phyloP scores from a whole-genome alignment of 2,797 vertebrate genomes.

The Psittacula derbiana region DNA sequence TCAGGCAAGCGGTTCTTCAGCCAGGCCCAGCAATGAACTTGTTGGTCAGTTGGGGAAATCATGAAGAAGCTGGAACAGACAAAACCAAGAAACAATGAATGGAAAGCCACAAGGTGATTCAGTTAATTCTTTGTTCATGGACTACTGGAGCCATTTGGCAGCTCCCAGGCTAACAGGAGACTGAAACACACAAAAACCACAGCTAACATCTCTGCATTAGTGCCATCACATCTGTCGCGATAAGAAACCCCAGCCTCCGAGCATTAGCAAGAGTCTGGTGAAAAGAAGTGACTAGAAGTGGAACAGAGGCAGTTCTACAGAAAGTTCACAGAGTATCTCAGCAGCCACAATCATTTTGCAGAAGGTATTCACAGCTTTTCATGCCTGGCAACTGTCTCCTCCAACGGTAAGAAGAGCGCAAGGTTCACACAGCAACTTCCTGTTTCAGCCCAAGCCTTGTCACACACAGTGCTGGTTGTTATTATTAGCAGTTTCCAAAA shows the following conservation, averaged over 20 bases:
- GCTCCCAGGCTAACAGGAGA: not conserved
- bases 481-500: not conserved
- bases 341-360: not conserved
- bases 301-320: not conserved
- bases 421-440: not conserved
- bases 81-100: not conserved
- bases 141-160: not conserved
- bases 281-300: not conserved
- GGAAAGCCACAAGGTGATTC: not conserved
- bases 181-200: not conserved
- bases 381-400: not conserved
- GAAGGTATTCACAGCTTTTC: not conserved
- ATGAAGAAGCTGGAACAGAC: conserved; percentile 89
- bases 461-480: not conserved
- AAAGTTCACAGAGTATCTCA: not conserved
- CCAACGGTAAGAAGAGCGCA: not conserved
- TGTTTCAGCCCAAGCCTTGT: not conserved
- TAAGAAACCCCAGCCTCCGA: not conserved
- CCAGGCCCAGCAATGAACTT: conserved; percentile 98
- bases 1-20: conserved; percentile 90
- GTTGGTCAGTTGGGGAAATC: conserved; percentile 96
- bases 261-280: not conserved
- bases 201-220: not conserved
- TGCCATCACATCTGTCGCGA: not conserved
- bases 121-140: not conserved